phyloP scores from a whole-genome alignment of 1,140 invertebrate species.

The Formica exsecta region DNA sequence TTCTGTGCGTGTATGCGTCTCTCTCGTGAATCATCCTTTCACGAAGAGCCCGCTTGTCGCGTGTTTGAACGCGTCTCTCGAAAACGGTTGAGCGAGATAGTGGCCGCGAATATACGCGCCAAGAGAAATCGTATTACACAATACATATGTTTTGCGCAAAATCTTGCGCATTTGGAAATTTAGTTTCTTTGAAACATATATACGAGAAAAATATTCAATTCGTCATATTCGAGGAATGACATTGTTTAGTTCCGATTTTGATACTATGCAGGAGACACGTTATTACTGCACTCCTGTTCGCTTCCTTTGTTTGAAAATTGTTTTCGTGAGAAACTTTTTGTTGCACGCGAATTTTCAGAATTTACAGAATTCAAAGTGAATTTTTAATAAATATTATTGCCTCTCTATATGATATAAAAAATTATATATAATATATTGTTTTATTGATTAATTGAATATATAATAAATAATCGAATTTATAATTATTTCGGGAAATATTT shows the following conservation, averaged over 20 bases:
- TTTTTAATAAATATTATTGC: not conserved
- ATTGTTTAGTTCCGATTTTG: not conserved
- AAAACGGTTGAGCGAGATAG: not conserved
- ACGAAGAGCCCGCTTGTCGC: conserved; percentile 50
- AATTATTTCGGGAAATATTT: not conserved
- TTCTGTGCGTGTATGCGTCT: conserved; percentile 1
- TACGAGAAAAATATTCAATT: too few species aligned
- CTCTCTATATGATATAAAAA: not conserved
- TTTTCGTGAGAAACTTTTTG: not conserved
- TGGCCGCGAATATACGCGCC: not conserved
- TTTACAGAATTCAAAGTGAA: not conserved
- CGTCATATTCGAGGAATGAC: too few species aligned
- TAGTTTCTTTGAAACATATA: not conserved
- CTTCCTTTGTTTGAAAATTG: not conserved
- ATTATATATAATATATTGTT: not conserved
- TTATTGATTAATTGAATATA: not conserved
- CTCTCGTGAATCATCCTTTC: conserved; percentile 71
- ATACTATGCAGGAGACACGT: not conserved
- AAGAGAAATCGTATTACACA: not conserved
- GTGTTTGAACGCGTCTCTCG: conserved; percentile 42
- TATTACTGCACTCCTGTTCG: not conserved
- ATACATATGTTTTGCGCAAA: too few species aligned
- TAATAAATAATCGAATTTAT: not conserved
- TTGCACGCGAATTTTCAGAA: not conserved
- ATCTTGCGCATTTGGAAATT: not conserved